These are phyloP conservation scores for Danio kyathit DNA, from an alignment of 2,797 vertebrate genomes.

Conservation along the genomic window DNA sequence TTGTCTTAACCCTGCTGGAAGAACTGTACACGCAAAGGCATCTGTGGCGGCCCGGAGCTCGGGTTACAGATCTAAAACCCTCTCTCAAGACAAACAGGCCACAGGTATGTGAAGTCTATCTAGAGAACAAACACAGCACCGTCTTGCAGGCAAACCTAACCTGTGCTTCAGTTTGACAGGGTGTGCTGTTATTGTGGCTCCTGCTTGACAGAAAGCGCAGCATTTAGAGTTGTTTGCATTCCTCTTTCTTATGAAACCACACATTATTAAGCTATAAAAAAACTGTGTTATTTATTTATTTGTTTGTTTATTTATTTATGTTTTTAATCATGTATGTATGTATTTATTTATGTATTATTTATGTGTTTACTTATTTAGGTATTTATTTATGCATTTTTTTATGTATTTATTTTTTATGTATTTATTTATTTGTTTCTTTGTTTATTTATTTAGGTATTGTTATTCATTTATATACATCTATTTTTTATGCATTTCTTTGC, in stretches of 20 bases:
- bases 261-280: background rate
- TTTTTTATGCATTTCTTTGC: no score
- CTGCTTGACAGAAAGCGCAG: slow-evolving; percentile 1
- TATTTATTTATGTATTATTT: no score
- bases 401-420: no score
- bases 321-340: no score
- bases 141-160: slow-evolving; percentile 3
- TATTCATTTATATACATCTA: no score
- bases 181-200: background rate
- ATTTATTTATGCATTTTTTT: no score
- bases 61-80: slow-evolving; percentile 48
- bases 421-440: no score
- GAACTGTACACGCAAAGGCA: slow-evolving; percentile 21
- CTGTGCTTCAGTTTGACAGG: background rate
- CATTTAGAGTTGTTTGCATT: background rate
- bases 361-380: no score
- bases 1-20: slow-evolving; percentile 34
- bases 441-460: no score
- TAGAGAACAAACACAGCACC: slow-evolving; percentile 5
- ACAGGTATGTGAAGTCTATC: background rate
- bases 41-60: slow-evolving; percentile 38
- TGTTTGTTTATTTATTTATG: no score
- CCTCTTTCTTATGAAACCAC: background rate
- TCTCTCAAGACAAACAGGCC: slow-evolving; percentile 1
- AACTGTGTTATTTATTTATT: no score